A percentile compares a stretch with the other conserved stretches of the same genome.
phyloP scores from a whole-genome alignment of 2,797 vertebrate genomes.

The Prunella strophiata region DNA sequence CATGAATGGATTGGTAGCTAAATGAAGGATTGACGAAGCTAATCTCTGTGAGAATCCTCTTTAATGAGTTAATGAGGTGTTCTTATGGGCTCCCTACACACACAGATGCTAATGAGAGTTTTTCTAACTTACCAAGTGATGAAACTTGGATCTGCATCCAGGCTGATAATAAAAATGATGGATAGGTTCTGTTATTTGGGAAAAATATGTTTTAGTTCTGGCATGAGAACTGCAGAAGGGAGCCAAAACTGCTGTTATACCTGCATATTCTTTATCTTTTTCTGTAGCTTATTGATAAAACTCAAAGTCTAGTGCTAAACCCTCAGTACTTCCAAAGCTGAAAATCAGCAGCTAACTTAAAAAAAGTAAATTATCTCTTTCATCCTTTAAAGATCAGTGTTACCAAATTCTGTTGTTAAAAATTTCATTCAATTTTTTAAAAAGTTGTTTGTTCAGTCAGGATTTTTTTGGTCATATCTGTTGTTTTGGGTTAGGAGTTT shows the following conservation, averaged over 20 bases:
- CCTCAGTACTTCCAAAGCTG: not conserved
- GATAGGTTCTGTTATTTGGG: constrained; percentile 24
- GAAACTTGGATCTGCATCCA: constrained; percentile 46
- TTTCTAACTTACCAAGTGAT: constrained; percentile 53
- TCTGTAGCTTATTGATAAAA: not conserved
- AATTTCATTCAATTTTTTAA: not conserved
- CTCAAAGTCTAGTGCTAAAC: not conserved
- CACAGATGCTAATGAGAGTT: constrained; percentile 57
- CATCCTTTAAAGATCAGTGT: not conserved
- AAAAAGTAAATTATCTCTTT: not conserved
- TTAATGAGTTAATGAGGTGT: constrained; percentile 74
- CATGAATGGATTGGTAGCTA: constrained; percentile 68
- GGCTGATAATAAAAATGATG: constrained; percentile 53
- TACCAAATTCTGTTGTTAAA: not conserved
- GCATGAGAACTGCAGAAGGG: not conserved
- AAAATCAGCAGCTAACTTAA: not conserved
- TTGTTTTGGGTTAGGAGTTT: rapidly evolving
- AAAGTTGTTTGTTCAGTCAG: not conserved
- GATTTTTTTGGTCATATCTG: no score
- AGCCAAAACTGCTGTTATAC: constrained; percentile 1
- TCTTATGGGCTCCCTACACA: constrained; percentile 62
- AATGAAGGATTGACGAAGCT: constrained; percentile 68
- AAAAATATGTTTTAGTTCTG: constrained; percentile 30
- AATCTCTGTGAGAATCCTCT: constrained; percentile 70
- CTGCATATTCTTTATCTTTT: not conserved